Evolutionary conservation across 92 coral and sea anemone species (phyloP), one percentile per base, ranked within the genome.

Genomic region (Paragorgia papillata): DNA sequence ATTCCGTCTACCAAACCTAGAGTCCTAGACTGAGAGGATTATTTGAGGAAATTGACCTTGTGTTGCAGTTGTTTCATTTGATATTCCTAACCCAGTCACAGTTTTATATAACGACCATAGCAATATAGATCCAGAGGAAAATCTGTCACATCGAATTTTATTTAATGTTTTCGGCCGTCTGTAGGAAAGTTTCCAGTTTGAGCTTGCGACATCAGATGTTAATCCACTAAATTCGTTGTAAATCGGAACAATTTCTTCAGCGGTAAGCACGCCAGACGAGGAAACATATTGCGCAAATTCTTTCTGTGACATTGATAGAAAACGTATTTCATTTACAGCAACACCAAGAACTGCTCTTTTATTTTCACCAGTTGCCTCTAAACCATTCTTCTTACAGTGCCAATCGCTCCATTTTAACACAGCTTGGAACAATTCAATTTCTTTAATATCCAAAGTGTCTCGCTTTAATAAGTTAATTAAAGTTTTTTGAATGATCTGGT

Each of bases 251-350:
- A 83, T 35, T 32, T 86, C 90, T 15, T 77, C 80, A 14, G 44
- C 48, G 14, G 86, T 85, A 25, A 85, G 50, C 57, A 85, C 64
- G 15, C 79, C 75, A 22, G 79, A 34, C 5, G 58, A 26, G 57
- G 73, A 69, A 53, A 89, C 93, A 22, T 55, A 22, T 31, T 89
- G 90, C n/a, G 93, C 93, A 63, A 89, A 86, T 31, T 85, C 78
- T 51, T 68, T 77, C 49, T 86, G 90, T 9, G 86, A 65, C 93
- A 89, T 89, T 7, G 79, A 86, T 31, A 85, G 85, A 19, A 89
- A 89, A 4, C 93, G 88, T 21, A 89, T 77, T 20, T 25, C 76
- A 0, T 62, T 60, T 2, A 89, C 41, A 7, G 93, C 85, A 54
- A 79, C 90, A 0, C 88, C 90, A 57, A 89, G 60, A 17, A 59